Base-by-base conservation (phyloP, 2,888 invertebrate species). In the Hedya salicella region DNA sequence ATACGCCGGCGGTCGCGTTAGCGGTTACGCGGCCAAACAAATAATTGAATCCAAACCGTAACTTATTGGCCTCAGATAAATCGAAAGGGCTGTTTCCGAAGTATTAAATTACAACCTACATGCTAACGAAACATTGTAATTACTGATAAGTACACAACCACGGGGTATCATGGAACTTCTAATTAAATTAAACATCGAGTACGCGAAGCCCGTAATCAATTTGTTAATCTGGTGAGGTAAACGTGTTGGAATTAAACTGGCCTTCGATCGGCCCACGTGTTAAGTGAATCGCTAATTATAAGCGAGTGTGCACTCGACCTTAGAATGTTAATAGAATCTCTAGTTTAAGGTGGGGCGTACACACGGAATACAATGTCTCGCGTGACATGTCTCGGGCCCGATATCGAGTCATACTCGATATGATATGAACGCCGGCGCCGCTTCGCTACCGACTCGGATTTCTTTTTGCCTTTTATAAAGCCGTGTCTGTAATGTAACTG, bases 361-460 rank as follows among this genome's bases (percentile, higher is more conserved):
- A 54, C 69, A 76, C 70, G 67, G 49, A 9, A 16, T 44, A 56
- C 44, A 46, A 57, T 36, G 62, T 36, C 49, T 46, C 16, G 46
- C 48, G 39, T 48, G 49, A 68, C 61, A 52, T 46, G 61, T 56
- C 44, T 50, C 13, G 40, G 21, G 53, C 14, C 56, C 56, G 39
- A 50, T 42, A 57, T 39, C 56, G 63, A 32, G 61, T 17, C 50
- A 36, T 44, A 32, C 67, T 71, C 57, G 65, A 54, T 50, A 49
- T 67, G 25, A 44, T 54, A 60, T 48, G 21, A 60, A 49, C 53
- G 48, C 63, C 49, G 40, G 68, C 54, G 60, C 49, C 61, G 61
- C 61, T 19, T 46, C 66, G 86, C 86, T 86, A 83, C 85, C 76
- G 83, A 61, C 39, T 16, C 32, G 30, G 32, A 54, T 62, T 50